A percentile compares a stretch with the other conserved stretches of the same genome.
Conservation (phyloP, 2,888 invertebrate genomes). For the Itoplectis maculator region DNA sequence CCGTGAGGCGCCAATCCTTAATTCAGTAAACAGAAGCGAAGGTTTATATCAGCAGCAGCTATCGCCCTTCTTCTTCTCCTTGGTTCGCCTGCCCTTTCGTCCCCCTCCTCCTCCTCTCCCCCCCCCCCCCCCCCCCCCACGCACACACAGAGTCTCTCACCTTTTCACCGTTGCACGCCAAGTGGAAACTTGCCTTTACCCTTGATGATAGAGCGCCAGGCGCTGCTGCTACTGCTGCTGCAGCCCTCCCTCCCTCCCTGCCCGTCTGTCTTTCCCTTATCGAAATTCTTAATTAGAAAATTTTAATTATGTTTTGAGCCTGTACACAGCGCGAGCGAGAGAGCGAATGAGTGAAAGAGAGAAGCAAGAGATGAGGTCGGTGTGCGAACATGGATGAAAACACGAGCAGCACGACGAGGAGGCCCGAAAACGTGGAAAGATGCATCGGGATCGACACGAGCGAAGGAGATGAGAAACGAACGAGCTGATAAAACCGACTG, state of each 20-base stretch:
- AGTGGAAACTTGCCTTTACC: slow-evolving; percentile 63
- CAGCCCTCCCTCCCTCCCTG: slow-evolving; percentile 3
- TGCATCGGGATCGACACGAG: slow-evolving; percentile 61
- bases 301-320: slow-evolving; percentile 84
- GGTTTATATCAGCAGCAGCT: slow-evolving; percentile 62
- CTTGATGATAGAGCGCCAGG: slow-evolving; percentile 64
- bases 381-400: slow-evolving; percentile 15
- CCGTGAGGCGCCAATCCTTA: slow-evolving; percentile 59
- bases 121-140: too few relatives aligned
- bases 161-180: slow-evolving; percentile 61
- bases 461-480: slow-evolving; percentile 24
- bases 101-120: too few relatives aligned
- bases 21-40: slow-evolving; percentile 65
- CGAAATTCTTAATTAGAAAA: slow-evolving; percentile 85
- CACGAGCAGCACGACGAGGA: slow-evolving; percentile 35
- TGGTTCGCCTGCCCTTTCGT: slow-evolving; percentile 7
- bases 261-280: slow-evolving; percentile 76
- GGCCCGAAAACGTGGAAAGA: slow-evolving; percentile 53
- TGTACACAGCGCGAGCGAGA: too few relatives aligned
- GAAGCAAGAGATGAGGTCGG: not conserved
- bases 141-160: slow-evolving; percentile 29
- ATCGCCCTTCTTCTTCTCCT: slow-evolving; percentile 11
- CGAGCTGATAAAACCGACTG: slow-evolving; percentile 46
- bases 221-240: slow-evolving; percentile 60
- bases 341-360: too few relatives aligned